Conservation (phyloP, 53 echinoderm and acorn worm species). For the Crossaster papposus region DNA sequence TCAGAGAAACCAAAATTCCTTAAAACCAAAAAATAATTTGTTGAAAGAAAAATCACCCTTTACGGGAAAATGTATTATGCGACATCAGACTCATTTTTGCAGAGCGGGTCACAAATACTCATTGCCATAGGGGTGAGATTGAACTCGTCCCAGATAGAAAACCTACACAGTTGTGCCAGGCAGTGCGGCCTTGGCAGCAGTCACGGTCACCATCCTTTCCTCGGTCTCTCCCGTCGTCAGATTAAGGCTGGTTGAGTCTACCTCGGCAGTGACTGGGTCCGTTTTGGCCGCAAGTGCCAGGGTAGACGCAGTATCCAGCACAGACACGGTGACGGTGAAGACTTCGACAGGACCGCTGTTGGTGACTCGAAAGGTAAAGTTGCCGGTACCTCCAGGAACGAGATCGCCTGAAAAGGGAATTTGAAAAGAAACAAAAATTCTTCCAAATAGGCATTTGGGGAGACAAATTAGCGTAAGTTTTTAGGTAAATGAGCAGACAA, state of each 20-base stretch:
- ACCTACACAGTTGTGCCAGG: constrained; percentile 19
- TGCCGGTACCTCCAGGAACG: constrained; percentile 24
- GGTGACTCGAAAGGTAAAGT: constrained; percentile 33
- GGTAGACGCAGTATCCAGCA: neutral
- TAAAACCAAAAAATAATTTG: too few relatives aligned
- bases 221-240: constrained; percentile 9
- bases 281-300: neutral
- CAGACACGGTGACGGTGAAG: constrained; percentile 3
- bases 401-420: neutral
- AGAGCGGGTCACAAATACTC: too few relatives aligned
- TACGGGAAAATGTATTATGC: too few relatives aligned
- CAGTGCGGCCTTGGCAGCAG: neutral
- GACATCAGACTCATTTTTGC: too few relatives aligned
- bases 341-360: constrained; percentile 30
- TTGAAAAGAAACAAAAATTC: too few relatives aligned
- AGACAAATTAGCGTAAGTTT: too few relatives aligned
- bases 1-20: too few relatives aligned
- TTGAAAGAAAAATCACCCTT: too few relatives aligned
- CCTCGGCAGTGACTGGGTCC: neutral
- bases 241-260: neutral
- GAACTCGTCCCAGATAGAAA: neutral
- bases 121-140: neutral
- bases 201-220: constrained; percentile 11
- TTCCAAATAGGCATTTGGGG: too few relatives aligned
- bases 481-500: too few relatives aligned